Evolutionary conservation across 64 coral and sea anemone species (phyloP), one percentile per base, ranked within the genome.

Genomic region (Porites australiensis): DNA sequence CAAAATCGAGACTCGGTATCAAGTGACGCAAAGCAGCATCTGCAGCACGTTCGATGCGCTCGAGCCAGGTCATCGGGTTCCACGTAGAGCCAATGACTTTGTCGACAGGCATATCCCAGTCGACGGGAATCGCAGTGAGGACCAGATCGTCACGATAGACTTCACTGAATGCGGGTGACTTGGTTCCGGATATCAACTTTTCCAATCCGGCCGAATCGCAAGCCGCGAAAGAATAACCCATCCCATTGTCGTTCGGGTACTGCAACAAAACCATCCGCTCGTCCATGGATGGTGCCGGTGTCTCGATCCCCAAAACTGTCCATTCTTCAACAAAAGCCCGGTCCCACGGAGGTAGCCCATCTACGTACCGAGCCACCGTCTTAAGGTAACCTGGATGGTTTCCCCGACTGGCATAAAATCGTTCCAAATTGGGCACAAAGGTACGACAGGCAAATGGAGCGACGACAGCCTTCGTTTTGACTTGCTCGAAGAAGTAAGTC

Each of bases 291-390:
- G 20, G 18, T 8, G 66, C 21, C 2, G 27, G 21, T 2, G 13
- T 5, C 11, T 73, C 70, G 9, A 73, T 14, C 13, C 70, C 70
- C 2, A 73, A 13, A 22, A 43, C 9, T 12, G 23, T 12, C 70
- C 70, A 73, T 73, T 73, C 70, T 46, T 73, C 8, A 4, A 73
- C 70, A 13, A 73, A 73, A 12, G 37, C 13, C 27, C 70, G 23
- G 14, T 73, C 70, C 70, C 70, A 73, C 6, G 70, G 70, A 5
- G 70, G 70, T 14, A 45, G 13, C 11, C 70, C 70, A 13, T 73
- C 70, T 10, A 43, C 70, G 23, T 73, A 73, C 37, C 70, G 37
- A 73, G 70, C 43, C 70, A 73, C 70, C 70, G 70, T 73, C 13
- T 13, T 44, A 3, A 73, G 7, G 8, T 73, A 73, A 3, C 70